These are phyloP conservation scores for Coenonympha glycerion DNA, from an alignment of 2,888 invertebrate species.

Conservation along the genomic window DNA sequence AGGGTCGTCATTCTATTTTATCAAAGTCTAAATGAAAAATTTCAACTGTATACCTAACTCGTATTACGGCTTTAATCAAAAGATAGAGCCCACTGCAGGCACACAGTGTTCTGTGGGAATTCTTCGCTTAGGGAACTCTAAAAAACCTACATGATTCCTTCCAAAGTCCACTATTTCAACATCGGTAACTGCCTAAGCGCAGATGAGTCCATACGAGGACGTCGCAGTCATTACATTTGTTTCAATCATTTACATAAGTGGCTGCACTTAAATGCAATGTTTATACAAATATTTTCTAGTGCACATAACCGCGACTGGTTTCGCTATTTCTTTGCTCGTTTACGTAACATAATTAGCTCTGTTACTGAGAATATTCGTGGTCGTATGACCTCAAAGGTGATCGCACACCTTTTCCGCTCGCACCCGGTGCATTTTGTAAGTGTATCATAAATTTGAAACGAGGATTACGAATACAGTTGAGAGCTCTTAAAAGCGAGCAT, in stretches of 20 bases:
- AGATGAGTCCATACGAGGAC: slow-evolving; percentile 7
- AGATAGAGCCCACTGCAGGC: no score
- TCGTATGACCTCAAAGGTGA: slow-evolving; percentile 13
- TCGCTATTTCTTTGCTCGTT: slow-evolving; percentile 22
- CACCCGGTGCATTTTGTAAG: not conserved
- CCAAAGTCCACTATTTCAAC: slow-evolving; percentile 1
- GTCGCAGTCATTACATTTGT: slow-evolving; percentile 12
- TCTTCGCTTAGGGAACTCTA: no score
- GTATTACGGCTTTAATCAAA: no score
- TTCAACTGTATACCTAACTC: no score
- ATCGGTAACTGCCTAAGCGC: not conserved
- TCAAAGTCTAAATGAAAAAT: no score
- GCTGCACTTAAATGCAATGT: slow-evolving; percentile 11
- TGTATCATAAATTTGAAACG: no score
- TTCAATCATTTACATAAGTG: slow-evolving; percentile 13
- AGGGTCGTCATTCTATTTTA: no score
- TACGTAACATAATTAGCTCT: slow-evolving; percentile 19
- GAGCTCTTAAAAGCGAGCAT: no score
- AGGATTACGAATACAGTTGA: no score
- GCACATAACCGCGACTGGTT: slow-evolving; percentile 17
- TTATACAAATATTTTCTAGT: slow-evolving; percentile 23
- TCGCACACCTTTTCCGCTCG: not conserved
- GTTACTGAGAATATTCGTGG: slow-evolving; percentile 17
- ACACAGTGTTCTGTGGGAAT: no score
- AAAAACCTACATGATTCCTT: not conserved